Conservation (phyloP, 2,113 vertebrate species). For the Addax nasomaculatus region DNA sequence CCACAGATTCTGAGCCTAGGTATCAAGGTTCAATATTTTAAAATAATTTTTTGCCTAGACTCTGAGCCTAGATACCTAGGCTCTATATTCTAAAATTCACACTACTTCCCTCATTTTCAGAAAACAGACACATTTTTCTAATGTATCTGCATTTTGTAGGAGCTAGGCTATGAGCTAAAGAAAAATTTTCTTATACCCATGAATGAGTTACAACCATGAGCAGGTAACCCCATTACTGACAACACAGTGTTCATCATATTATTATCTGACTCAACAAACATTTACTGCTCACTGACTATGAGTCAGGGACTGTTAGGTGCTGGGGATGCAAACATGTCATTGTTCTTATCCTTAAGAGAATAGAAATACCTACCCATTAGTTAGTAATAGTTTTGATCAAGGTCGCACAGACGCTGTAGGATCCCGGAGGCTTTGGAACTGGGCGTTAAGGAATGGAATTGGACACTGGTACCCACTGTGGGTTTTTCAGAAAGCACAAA, state of each 20-base stretch:
- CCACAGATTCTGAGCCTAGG: not conserved
- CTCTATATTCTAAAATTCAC: not conserved
- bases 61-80: not conserved
- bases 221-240: not conserved
- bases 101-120: not conserved
- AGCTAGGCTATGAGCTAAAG: not conserved
- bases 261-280: not conserved
- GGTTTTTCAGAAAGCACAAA: constrained; percentile 1
- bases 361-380: not conserved
- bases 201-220: not conserved
- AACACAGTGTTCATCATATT: not conserved
- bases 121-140: not conserved
- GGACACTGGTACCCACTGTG: not conserved
- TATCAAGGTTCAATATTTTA: not conserved
- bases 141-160: not conserved
- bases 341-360: not conserved
- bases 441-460: not conserved
- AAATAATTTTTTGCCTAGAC: not conserved
- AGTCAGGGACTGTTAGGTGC: not conserved
- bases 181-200: not conserved
- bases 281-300: not conserved
- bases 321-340: not conserved
- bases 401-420: not conserved
- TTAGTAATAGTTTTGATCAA: not conserved
- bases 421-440: not conserved